phyloP scores from a whole-genome alignment of 2,113 vertebrate species.

The Trinectes maculatus region DNA sequence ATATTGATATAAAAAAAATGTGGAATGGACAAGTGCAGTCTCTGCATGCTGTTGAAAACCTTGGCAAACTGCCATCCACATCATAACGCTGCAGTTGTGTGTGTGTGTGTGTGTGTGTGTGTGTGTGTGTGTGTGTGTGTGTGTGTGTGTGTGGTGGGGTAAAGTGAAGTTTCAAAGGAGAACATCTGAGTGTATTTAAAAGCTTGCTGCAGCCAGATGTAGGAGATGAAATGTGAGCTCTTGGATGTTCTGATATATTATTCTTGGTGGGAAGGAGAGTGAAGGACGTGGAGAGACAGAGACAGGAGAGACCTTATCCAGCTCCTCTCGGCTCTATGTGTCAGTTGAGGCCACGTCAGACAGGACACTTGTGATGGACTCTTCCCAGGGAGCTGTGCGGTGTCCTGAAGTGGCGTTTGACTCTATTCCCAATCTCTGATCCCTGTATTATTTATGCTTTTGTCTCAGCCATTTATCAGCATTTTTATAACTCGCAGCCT shows the following conservation, averaged over 20 bases:
- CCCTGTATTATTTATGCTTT: constrained; percentile 68
- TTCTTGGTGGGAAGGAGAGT: not conserved
- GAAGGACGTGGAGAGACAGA: constrained; percentile 5
- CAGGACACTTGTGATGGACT: constrained; percentile 58
- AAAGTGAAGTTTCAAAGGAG: constrained; percentile 21
- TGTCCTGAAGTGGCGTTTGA: constrained; percentile 51
- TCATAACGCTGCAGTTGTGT: constrained; percentile 47
- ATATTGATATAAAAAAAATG: constrained; percentile 58
- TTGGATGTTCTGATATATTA: constrained; percentile 17
- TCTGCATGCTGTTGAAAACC: constrained; percentile 45
- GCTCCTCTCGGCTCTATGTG: constrained; percentile 21
- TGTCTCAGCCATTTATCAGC: constrained; percentile 67
- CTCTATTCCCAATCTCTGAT: constrained; percentile 48
- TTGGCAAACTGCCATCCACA: constrained; percentile 56
- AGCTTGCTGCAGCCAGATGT: constrained; percentile 16
- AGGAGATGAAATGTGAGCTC: not conserved
- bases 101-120: too few species aligned
- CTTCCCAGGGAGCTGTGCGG: constrained; percentile 43
- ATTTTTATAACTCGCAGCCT: constrained; percentile 42
- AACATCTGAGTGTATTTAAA: constrained; percentile 28
- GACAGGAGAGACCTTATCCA: constrained; percentile 17
- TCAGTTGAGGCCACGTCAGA: constrained; percentile 65
- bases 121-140: too few species aligned
- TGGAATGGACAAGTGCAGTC: constrained; percentile 52
- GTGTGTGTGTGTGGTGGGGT: too few species aligned